Conservation (phyloP, 1,140 invertebrate species). For the Hyphantria cunea region DNA sequence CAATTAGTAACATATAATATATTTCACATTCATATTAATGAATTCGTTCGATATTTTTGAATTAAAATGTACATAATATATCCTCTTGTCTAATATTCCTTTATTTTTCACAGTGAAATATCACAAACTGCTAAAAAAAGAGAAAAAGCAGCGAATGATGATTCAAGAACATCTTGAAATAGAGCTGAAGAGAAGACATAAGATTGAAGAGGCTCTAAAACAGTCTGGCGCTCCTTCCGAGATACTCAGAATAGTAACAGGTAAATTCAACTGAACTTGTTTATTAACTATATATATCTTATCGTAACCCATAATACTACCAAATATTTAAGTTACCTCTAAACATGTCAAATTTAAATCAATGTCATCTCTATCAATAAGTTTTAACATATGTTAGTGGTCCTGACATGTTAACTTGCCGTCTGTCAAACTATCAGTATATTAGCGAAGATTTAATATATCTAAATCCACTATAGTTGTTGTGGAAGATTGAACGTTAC, state of each 20-base stretch:
- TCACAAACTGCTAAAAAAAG: conserved; percentile 93
- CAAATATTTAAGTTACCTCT: conserved; percentile 5
- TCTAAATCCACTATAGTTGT: conserved; percentile 18
- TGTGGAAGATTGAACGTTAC: conserved; percentile 54
- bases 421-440: conserved; percentile 76
- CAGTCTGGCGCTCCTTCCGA: conserved; percentile 88
- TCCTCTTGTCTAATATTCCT: no score
- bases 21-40: conserved; percentile 39
- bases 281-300: background rate
- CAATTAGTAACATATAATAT: conserved; percentile 29
- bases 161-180: conserved; percentile 92
- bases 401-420: conserved; percentile 78
- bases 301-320: background rate
- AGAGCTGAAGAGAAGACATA: conserved; percentile 88
- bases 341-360: conserved; percentile 46
- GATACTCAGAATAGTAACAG: conserved; percentile 89
- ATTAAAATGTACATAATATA: background rate
- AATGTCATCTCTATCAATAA: conserved; percentile 65
- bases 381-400: conserved; percentile 59
- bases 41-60: no score
- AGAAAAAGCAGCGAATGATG: conserved; percentile 90
- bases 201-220: conserved; percentile 91
- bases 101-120: conserved; percentile 87
- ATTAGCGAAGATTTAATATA: conserved; percentile 44
- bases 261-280: conserved; percentile 74